A percentile compares a stretch with the other conserved stretches of the same genome.
These are phyloP conservation scores for Antennarius striatus DNA, from an alignment of 2,113 vertebrate genomes.

Conservation along the genomic window DNA sequence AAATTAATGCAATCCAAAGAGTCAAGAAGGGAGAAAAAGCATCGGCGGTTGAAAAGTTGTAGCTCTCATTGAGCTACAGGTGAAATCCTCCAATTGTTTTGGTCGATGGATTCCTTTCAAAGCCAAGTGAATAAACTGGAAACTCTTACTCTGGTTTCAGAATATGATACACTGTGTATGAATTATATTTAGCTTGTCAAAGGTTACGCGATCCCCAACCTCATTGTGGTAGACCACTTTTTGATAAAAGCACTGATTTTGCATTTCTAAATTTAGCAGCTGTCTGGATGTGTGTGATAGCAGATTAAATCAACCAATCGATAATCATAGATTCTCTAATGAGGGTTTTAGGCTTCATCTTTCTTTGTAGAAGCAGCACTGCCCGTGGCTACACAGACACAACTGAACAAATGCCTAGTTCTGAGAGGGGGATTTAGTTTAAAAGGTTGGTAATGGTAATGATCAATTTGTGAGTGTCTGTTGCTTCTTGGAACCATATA, in stretches of 20 bases:
- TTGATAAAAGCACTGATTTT: slow-evolving; percentile 28
- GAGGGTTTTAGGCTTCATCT: slow-evolving; percentile 47
- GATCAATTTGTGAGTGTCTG: slow-evolving; percentile 17
- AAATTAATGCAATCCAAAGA: slow-evolving; percentile 1
- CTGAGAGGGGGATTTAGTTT: neutral
- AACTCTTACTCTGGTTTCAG: too few relatives aligned
- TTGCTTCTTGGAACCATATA: neutral
- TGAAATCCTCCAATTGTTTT: neutral
- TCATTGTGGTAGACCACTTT: slow-evolving; percentile 22
- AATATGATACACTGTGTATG: neutral
- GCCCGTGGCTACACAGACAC: slow-evolving; percentile 1
- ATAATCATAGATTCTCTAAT: slow-evolving; percentile 56
- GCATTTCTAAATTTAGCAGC: slow-evolving; percentile 43
- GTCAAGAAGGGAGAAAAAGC: neutral
- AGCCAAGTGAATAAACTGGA: neutral
- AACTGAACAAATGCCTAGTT: neutral
- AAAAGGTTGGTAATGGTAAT: slow-evolving; percentile 15
- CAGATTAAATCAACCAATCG: slow-evolving; percentile 40
- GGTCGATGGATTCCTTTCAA: neutral
- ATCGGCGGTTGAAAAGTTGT: neutral
- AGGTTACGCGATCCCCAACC: slow-evolving; percentile 18
- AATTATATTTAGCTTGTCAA: slow-evolving; percentile 2
- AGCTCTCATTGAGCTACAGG: neutral
- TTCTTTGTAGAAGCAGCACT: slow-evolving; percentile 25
- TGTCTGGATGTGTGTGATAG: slow-evolving; percentile 25